Evolutionary conservation across 2,797 vertebrate genomes (phyloP).

Genomic region (Alcedo atthis): DNA sequence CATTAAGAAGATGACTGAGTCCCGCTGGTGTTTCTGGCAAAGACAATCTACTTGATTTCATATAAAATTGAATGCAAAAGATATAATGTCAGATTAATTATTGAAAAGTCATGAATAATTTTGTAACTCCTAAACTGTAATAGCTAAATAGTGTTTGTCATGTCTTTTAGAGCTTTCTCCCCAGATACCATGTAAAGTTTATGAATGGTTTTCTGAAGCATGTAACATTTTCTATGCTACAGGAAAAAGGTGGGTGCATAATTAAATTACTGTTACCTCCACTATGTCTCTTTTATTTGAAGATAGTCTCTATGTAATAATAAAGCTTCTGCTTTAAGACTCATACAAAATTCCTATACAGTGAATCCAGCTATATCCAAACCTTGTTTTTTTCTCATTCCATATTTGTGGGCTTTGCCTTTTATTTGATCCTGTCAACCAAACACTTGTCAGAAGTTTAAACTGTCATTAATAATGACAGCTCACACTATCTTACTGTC

Average conservation of each 20-base stretch:
- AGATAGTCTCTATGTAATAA: not conserved
- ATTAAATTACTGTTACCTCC: not conserved
- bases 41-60: not conserved
- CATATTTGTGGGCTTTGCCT: not conserved
- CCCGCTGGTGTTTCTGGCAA: not conserved
- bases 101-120: not conserved
- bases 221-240: not conserved
- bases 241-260: not conserved
- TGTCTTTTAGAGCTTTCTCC: not conserved
- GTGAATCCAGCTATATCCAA: not conserved
- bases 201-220: not conserved
- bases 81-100: conserved; percentile 11
- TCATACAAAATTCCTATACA: not conserved
- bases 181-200: not conserved
- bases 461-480: not conserved
- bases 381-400: not conserved
- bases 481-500: not conserved
- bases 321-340: not conserved
- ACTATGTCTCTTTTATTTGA: not conserved
- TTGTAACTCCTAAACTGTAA: not conserved
- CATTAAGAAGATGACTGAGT: not conserved
- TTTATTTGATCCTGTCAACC: not conserved
- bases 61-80: not conserved
- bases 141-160: not conserved
- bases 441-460: not conserved